phyloP scores from a whole-genome alignment of 2,797 vertebrate species.

The Smutsia temminckii region DNA sequence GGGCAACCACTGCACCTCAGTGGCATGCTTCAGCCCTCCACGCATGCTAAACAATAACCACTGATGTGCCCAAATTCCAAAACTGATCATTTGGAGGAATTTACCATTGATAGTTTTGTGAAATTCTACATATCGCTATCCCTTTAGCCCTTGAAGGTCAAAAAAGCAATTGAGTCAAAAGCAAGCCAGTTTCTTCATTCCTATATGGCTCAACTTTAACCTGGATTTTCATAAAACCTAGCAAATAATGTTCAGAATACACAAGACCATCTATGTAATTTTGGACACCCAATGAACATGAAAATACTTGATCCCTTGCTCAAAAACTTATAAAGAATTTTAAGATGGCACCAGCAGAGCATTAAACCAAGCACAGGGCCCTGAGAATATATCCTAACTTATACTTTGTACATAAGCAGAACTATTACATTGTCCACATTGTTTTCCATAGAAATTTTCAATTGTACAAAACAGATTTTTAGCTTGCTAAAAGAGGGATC shows the following conservation, averaged over 20 bases:
- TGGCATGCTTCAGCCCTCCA: too few relatives aligned
- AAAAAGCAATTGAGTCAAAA: background rate
- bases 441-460: background rate
- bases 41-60: too few relatives aligned
- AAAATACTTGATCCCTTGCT: background rate
- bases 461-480: background rate
- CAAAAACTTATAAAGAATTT: background rate
- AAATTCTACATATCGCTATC: background rate
- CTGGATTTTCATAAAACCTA: background rate
- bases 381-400: background rate
- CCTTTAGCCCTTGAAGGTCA: background rate
- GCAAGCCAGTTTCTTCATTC: background rate
- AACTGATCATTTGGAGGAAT: background rate
- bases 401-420: background rate
- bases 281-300: background rate
- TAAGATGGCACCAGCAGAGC: background rate
- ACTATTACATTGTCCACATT: background rate
- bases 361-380: background rate
- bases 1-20: too few relatives aligned
- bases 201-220: background rate
- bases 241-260: background rate
- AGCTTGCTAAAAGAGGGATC: background rate
- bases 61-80: background rate
- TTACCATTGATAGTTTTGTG: rapidly evolving
- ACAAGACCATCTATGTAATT: background rate